Percentiles rank a stretch among this genome's conserved stretches.
Evolutionary conservation across 1,140 invertebrate genomes (phyloP).

Genomic region (Tetragonula clypearis): DNA sequence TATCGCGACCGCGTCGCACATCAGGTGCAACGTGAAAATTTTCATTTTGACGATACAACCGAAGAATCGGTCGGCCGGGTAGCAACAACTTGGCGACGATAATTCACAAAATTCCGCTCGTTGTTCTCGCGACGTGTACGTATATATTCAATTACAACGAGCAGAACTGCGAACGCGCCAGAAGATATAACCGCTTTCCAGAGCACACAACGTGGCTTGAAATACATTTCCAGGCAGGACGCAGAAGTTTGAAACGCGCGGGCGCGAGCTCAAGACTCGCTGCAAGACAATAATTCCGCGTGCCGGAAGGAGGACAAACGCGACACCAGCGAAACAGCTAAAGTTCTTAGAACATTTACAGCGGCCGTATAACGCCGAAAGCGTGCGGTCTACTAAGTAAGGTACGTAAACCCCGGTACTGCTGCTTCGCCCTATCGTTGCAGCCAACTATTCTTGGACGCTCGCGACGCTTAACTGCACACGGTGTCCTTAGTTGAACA

Average conservation of each 20-base stretch:
- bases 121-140: not conserved
- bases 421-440: constrained; percentile 45
- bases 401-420: constrained; percentile 26
- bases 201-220: not conserved
- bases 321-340: constrained; percentile 31
- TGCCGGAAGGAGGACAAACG: constrained; percentile 21
- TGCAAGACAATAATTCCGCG: constrained; percentile 38
- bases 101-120: not conserved
- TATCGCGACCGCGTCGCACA: too few relatives aligned
- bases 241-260: constrained; percentile 16
- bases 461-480: constrained; percentile 38
- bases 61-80: too few relatives aligned
- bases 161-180: not conserved
- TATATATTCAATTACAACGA: not conserved
- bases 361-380: constrained; percentile 38
- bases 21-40: too few relatives aligned
- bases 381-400: constrained; percentile 28
- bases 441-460: constrained; percentile 46
- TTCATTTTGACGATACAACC: too few relatives aligned
- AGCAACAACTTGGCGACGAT: not conserved
- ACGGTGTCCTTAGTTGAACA: constrained; percentile 35
- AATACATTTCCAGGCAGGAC: not conserved
- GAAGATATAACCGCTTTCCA: not conserved
- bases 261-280: not conserved
- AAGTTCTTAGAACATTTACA: constrained; percentile 47